Evolutionary conservation across 2,113 vertebrate genomes (phyloP).

Genomic region (Tiliqua scincoides): DNA sequence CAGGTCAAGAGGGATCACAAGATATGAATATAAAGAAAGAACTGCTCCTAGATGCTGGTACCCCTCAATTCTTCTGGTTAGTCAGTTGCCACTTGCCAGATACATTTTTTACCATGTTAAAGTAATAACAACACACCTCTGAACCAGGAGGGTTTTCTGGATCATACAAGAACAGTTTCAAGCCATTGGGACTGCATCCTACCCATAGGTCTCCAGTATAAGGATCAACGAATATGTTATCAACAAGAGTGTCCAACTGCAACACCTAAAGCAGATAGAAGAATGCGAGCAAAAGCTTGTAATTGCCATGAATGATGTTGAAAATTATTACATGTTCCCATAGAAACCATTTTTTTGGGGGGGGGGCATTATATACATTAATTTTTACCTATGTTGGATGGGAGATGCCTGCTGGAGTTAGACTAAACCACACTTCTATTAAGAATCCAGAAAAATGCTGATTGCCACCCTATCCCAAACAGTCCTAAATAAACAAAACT

Average conservation of each 20-base stretch:
- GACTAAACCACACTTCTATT: too few relatives aligned
- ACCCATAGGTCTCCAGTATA: conserved; percentile 87
- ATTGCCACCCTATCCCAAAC: too few relatives aligned
- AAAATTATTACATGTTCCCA: not conserved
- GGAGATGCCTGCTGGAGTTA: too few relatives aligned
- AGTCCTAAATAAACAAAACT: not conserved
- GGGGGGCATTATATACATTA: too few relatives aligned
- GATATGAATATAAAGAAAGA: too few relatives aligned
- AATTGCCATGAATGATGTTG: not conserved
- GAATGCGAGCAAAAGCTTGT: not conserved
- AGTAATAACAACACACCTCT: conserved; percentile 82
- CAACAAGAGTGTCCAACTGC: conserved; percentile 79
- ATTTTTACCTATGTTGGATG: too few relatives aligned
- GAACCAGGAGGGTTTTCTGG: conserved; percentile 83
- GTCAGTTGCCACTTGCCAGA: too few relatives aligned
- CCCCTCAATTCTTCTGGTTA: too few relatives aligned
- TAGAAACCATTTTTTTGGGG: too few relatives aligned
- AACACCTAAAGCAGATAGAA: conserved; percentile 73
- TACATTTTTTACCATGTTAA: not conserved
- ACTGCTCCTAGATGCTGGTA: too few relatives aligned
- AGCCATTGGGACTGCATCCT: conserved; percentile 86
- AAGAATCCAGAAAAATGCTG: too few relatives aligned
- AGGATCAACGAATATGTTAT: conserved; percentile 88
- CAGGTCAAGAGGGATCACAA: too few relatives aligned
- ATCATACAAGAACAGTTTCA: conserved; percentile 74